A percentile compares a stretch with the other conserved stretches of the same genome.
phyloP scores from a whole-genome alignment of 2,888 invertebrate genomes.

The Eristalinus aeneus region DNA sequence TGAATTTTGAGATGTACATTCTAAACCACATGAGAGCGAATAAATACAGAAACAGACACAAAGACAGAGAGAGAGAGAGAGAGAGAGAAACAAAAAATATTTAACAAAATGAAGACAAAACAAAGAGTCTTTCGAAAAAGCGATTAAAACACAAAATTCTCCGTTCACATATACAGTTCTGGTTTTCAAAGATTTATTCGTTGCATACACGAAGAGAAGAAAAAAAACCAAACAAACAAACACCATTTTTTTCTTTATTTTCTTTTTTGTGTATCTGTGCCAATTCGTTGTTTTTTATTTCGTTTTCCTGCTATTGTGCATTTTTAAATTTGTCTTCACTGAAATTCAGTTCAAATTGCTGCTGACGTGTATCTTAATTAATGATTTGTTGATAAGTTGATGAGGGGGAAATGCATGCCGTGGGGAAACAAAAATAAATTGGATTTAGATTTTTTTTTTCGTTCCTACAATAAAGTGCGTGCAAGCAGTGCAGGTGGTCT shows the following conservation, averaged over 20 bases:
- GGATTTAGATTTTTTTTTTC: neutral
- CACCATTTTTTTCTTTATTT: neutral
- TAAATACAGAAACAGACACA: neutral
- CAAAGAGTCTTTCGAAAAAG: constrained; percentile 33
- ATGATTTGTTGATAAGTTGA: constrained; percentile 22
- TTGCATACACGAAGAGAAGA: constrained; percentile 24
- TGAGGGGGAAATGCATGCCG: constrained; percentile 51
- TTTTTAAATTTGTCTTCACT: neutral
- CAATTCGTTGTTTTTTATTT: constrained; percentile 12
- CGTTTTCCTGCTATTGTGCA: neutral
- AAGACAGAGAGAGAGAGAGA: neutral
- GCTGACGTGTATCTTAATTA: constrained; percentile 32
- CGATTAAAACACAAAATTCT: neutral
- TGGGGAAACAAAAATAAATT: constrained; percentile 40
- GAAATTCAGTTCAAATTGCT: constrained; percentile 1
- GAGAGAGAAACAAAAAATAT: constrained; percentile 22
- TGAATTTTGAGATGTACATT: neutral
- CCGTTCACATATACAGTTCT: neutral
- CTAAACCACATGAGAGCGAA: neutral
- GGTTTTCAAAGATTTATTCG: constrained; percentile 36
- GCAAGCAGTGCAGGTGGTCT: neutral
- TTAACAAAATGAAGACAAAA: constrained; percentile 27
- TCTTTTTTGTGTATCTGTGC: constrained; percentile 12
- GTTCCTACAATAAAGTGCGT: neutral
- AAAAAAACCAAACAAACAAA: neutral